Conservation (phyloP, 2,797 vertebrate genomes). For the Paratrypauchen microcephalus region DNA sequence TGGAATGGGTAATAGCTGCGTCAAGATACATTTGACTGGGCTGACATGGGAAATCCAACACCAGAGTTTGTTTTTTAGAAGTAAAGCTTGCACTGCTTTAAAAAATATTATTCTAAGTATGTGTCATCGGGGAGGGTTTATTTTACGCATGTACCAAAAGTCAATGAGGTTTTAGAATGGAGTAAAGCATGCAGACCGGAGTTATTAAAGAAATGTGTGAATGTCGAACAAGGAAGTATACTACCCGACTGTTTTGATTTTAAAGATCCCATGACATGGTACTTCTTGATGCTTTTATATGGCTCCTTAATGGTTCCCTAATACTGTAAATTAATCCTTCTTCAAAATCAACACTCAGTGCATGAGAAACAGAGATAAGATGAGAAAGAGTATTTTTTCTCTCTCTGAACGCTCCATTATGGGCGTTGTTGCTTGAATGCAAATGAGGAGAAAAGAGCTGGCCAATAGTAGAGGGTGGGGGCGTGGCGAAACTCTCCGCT, state of each 20-base stretch:
- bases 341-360: no score
- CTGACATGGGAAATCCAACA: neutral
- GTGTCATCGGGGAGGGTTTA: neutral
- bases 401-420: no score
- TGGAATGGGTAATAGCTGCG: slow-evolving; percentile 3
- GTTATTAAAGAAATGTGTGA: neutral
- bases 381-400: no score
- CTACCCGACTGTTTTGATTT: neutral
- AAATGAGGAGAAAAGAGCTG: no score
- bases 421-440: no score
- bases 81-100: neutral
- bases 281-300: no score
- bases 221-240: neutral
- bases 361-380: no score
- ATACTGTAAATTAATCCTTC: no score
- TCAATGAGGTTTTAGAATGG: neutral
- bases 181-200: neutral
- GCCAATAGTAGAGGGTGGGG: no score
- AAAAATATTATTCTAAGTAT: neutral
- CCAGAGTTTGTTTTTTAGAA: slow-evolving; percentile 8
- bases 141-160: neutral
- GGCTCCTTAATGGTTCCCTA: no score
- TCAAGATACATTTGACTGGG: neutral
- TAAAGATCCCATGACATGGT: no score
- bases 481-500: no score